Conservation (phyloP, 2,797 vertebrate genomes). For the Discoglossus pictus region DNA sequence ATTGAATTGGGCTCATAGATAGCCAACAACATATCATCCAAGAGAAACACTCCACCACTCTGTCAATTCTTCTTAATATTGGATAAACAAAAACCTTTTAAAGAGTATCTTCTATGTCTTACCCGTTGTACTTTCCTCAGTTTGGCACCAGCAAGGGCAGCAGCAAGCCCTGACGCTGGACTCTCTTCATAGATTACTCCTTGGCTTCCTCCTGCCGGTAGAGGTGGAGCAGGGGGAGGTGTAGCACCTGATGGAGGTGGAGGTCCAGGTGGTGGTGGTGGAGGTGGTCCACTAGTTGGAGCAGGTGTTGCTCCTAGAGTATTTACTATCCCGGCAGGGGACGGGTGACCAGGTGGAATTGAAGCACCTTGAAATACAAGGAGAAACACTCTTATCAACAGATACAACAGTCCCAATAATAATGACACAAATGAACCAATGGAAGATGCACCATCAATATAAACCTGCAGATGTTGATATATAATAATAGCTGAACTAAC, state of each 20-base stretch:
- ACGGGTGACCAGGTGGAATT: conserved; percentile 85
- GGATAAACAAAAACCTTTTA: too few relatives aligned
- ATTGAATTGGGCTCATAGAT: too few relatives aligned
- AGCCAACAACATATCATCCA: too few relatives aligned
- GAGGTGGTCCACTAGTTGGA: conserved; percentile 80
- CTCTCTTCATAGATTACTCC: conserved; percentile 71
- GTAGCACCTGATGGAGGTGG: conserved; percentile 72
- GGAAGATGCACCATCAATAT: too few relatives aligned
- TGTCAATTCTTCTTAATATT: too few relatives aligned
- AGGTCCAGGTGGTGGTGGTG: conserved; percentile 74
- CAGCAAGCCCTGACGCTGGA: conserved; percentile 87
- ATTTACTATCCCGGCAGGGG: conserved; percentile 73
- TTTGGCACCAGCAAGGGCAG: conserved; percentile 95
- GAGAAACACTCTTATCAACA: neutral
- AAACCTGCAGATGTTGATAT: too few relatives aligned
- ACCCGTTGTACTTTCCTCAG: conserved; percentile 94
- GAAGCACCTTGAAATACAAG: conserved; percentile 77
- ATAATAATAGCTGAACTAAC: too few relatives aligned
- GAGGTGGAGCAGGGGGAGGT: conserved; percentile 72
- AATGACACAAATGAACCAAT: too few relatives aligned
- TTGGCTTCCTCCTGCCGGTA: conserved; percentile 77
- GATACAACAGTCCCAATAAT: too few relatives aligned
- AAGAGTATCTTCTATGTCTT: conserved; percentile 67
- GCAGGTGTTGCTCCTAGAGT: conserved; percentile 70
- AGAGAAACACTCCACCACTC: too few relatives aligned